phyloP scores from a whole-genome alignment of 2,888 invertebrate species.

The Pimpla rufipes region DNA sequence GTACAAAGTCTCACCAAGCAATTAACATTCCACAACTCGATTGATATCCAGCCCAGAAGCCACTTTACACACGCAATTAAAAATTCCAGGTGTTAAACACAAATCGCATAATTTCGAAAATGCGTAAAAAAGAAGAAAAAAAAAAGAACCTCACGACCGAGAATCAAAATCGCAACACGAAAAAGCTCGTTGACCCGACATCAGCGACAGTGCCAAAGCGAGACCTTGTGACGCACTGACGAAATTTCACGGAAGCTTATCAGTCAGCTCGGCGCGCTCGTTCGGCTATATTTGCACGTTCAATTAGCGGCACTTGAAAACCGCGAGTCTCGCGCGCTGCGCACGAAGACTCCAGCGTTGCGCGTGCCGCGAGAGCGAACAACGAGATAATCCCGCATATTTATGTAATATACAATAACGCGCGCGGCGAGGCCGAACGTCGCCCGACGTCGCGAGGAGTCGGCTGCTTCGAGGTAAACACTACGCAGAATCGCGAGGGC shows the following conservation, averaged over 20 bases:
- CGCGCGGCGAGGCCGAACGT: not conserved
- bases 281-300: conserved; percentile 6
- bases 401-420: conserved; percentile 21
- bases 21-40: too few relatives aligned
- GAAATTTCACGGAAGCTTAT: conserved; percentile 42
- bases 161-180: not conserved
- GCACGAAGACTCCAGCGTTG: not conserved
- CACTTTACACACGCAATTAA: too few relatives aligned
- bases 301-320: not conserved
- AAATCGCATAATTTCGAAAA: not conserved
- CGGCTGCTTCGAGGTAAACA: conserved; percentile 26
- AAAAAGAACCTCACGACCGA: not conserved
- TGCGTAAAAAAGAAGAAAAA: not conserved
- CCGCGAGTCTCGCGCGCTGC: not conserved
- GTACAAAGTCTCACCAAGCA: too few relatives aligned
- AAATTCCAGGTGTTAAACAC: too few relatives aligned
- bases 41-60: too few relatives aligned
- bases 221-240: conserved; percentile 35
- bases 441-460: not conserved
- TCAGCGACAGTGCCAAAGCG: conserved; percentile 20
- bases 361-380: not conserved
- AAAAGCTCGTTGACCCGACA: conserved; percentile 50
- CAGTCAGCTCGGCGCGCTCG: not conserved
- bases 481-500: not conserved
- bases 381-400: conserved; percentile 8